Evolutionary conservation across 2,888 invertebrate genomes (phyloP).

Genomic region (Nasonovia ribisnigri): DNA sequence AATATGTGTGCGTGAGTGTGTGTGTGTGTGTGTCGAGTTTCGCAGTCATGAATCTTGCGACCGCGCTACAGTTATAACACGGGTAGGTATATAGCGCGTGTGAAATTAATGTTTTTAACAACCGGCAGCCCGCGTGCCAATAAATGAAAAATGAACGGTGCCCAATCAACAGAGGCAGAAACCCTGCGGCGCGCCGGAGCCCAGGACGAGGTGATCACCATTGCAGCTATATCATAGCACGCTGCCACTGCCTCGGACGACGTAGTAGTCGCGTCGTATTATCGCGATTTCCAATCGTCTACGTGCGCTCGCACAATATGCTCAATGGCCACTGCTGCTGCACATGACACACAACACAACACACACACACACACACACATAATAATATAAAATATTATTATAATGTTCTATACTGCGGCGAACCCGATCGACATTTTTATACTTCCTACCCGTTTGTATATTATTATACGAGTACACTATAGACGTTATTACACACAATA

Average conservation of each 20-base stretch:
- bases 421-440: constrained; percentile 21
- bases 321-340: neutral
- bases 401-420: neutral
- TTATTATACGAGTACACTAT: neutral
- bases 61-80: neutral
- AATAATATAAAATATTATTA: constrained; percentile 17
- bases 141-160: constrained; percentile 58
- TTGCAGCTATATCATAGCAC: neutral
- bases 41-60: constrained; percentile 38
- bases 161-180: constrained; percentile 63
- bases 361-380: neutral
- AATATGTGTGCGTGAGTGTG: neutral
- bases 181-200: constrained; percentile 51
- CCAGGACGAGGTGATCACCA: constrained; percentile 38
- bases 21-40: neutral
- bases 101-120: constrained; percentile 52
- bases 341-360: neutral
- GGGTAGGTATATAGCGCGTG: neutral
- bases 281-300: constrained; percentile 57
- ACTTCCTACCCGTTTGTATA: constrained; percentile 9
- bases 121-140: constrained; percentile 52
- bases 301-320: constrained; percentile 7
- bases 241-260: constrained; percentile 1
- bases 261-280: constrained; percentile 26
- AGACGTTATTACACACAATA: neutral